Percentiles rank a stretch among this genome's conserved stretches.
phyloP scores from a whole-genome alignment of 30 jellyfish, hydroid and myxozoan species.

The Catostylus mosaicus region DNA sequence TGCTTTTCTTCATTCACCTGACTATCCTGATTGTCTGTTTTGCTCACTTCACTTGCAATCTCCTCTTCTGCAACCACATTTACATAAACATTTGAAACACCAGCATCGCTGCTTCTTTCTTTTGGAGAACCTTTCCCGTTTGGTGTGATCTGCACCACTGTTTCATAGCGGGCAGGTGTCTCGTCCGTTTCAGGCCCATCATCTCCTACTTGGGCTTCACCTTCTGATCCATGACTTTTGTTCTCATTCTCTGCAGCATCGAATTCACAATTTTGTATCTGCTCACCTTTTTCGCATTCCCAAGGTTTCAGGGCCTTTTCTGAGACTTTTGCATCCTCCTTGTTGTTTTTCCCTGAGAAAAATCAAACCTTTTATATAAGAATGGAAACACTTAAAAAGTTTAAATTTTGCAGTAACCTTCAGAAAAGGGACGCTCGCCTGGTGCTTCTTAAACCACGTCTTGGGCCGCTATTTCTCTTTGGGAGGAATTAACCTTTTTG shows the following conservation, averaged over 20 bases:
- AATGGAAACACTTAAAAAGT: too few relatives aligned
- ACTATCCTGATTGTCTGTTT: background rate
- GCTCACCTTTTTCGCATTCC: background rate
- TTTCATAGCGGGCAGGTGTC: background rate
- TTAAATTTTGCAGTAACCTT: too few relatives aligned
- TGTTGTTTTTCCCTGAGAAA: constrained; percentile 1
- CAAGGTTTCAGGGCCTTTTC: background rate
- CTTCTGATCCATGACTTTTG: background rate
- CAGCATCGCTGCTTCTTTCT: background rate
- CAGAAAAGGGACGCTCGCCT: too few relatives aligned
- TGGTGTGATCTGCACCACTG: background rate
- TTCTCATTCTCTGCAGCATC: background rate
- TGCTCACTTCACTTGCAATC: background rate
- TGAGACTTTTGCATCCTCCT: background rate
- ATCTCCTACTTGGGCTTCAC: background rate
- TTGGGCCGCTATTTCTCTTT: too few relatives aligned
- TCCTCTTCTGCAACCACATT: constrained; percentile 33
- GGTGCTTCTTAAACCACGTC: too few relatives aligned
- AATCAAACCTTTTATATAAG: too few relatives aligned
- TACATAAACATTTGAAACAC: constrained; percentile 10
- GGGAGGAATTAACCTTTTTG: too few relatives aligned
- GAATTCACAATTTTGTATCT: background rate
- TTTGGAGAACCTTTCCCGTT: background rate
- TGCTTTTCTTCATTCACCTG: background rate
- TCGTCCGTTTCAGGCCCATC: background rate